These are phyloP conservation scores for Callocephalon fimbriatum DNA, from an alignment of 2,113 vertebrate genomes.

Conservation along the genomic window DNA sequence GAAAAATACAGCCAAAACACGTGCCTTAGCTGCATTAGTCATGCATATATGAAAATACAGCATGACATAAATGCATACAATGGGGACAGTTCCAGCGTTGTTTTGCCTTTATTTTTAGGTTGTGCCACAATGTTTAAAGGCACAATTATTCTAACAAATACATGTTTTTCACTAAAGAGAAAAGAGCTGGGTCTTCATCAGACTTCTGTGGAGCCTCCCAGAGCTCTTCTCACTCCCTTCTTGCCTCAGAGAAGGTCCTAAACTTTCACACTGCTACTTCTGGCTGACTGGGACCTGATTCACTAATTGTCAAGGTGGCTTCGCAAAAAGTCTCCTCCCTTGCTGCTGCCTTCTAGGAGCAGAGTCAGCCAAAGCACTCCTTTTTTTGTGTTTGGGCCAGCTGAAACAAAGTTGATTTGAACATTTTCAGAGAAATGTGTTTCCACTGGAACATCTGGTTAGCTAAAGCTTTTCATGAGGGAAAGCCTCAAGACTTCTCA, in stretches of 20 bases:
- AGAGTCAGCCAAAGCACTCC: background rate
- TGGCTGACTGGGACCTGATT: background rate
- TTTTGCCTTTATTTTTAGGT: background rate
- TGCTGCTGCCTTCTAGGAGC: background rate
- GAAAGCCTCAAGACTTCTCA: background rate
- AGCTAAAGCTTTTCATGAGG: background rate
- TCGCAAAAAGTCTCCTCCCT: background rate
- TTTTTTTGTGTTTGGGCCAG: background rate
- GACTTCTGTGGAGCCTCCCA: background rate
- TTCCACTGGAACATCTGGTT: background rate
- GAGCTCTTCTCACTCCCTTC: background rate
- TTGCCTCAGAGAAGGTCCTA: background rate
- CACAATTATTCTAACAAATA: background rate
- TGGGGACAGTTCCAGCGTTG: background rate
- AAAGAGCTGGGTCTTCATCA: background rate
- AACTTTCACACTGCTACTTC: background rate
- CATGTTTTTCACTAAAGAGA: background rate
- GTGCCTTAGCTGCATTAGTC: background rate
- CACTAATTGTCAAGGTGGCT: accelerated
- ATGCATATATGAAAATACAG: background rate
- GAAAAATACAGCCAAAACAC: background rate
- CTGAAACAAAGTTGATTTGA: background rate
- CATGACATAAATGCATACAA: background rate
- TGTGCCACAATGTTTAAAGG: background rate
- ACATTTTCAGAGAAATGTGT: background rate